These are phyloP conservation scores for Anhinga anhinga DNA, from an alignment of 2,113 vertebrate species.

Conservation along the genomic window DNA sequence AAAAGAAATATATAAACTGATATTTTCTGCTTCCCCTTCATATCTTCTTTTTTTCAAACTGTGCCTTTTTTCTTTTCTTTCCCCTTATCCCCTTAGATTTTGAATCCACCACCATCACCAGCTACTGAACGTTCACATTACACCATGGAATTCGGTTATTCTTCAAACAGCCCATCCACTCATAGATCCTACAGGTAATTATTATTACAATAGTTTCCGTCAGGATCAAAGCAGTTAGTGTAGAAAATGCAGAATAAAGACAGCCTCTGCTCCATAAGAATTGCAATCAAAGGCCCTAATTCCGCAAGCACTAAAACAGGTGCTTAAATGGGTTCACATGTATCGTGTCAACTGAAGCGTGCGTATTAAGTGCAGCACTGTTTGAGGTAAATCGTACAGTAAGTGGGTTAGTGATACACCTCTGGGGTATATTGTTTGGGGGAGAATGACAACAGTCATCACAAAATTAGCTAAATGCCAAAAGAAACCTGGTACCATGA, in stretches of 20 bases:
- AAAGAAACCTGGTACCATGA: not conserved
- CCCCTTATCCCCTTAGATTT: conserved; percentile 76
- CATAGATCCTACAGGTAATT: conserved; percentile 96
- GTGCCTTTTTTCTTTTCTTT: not conserved
- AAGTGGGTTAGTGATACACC: not conserved
- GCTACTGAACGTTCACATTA: conserved; percentile 96
- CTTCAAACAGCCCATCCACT: conserved; percentile 96
- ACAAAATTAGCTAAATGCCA: not conserved
- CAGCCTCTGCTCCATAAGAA: not conserved
- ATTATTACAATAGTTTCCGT: not conserved
- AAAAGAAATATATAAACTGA: not conserved
- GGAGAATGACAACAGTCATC: not conserved
- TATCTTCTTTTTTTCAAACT: not conserved
- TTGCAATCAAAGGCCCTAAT: conserved; percentile 13
- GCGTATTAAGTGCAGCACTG: not conserved
- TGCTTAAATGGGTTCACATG: not conserved
- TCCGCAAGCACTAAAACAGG: not conserved
- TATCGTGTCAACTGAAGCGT: not conserved
- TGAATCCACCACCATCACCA: conserved; percentile 96
- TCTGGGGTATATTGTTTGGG: not conserved
- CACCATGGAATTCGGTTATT: conserved; percentile 96
- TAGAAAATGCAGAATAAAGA: conserved; percentile 15
- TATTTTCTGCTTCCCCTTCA: not conserved
- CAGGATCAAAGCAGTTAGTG: not conserved
- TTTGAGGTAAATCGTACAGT: not conserved